Conservation (phyloP, 1,140 invertebrate genomes). For the Mactra quadrangularis region DNA sequence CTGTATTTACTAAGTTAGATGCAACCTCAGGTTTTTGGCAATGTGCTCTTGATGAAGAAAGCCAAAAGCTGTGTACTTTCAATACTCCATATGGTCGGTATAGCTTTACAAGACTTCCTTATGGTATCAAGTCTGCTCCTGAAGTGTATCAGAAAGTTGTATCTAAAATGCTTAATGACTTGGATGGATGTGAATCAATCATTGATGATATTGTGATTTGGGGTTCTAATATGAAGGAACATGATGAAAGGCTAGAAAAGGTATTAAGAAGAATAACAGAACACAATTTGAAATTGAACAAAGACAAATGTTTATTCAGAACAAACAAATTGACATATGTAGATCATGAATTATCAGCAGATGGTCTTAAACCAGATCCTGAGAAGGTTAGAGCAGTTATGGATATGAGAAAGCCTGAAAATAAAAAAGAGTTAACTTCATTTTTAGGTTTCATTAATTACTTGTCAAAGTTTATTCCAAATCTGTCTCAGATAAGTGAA, state of each 20-base stretch:
- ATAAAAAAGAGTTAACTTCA: slow-evolving; percentile 76
- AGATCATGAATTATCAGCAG: slow-evolving; percentile 27
- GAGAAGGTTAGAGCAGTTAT: slow-evolving; percentile 81
- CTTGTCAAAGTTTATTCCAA: slow-evolving; percentile 79
- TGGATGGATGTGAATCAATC: slow-evolving; percentile 65
- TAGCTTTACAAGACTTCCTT: slow-evolving; percentile 60
- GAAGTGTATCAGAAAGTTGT: slow-evolving; percentile 84
- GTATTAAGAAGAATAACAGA: slow-evolving; percentile 80
- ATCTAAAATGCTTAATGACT: slow-evolving; percentile 68
- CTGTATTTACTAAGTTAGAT: slow-evolving; percentile 21
- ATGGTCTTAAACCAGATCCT: slow-evolving; percentile 80
- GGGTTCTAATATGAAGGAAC: slow-evolving; percentile 55
- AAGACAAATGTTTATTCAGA: neutral
- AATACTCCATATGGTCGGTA: slow-evolving; percentile 64
- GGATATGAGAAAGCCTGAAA: slow-evolving; percentile 78
- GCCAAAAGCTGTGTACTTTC: slow-evolving; percentile 41
- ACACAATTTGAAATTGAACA: slow-evolving; percentile 64
- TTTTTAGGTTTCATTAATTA: slow-evolving; percentile 83
- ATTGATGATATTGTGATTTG: slow-evolving; percentile 41
- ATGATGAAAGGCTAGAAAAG: slow-evolving; percentile 63
- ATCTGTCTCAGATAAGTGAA: slow-evolving; percentile 37
- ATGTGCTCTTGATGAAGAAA: slow-evolving; percentile 43
- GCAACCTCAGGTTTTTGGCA: slow-evolving; percentile 44
- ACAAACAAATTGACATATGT: neutral
- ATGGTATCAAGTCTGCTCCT: slow-evolving; percentile 69